phyloP scores from a whole-genome alignment of 2,888 invertebrate species.

The Ormyrus thymus region DNA sequence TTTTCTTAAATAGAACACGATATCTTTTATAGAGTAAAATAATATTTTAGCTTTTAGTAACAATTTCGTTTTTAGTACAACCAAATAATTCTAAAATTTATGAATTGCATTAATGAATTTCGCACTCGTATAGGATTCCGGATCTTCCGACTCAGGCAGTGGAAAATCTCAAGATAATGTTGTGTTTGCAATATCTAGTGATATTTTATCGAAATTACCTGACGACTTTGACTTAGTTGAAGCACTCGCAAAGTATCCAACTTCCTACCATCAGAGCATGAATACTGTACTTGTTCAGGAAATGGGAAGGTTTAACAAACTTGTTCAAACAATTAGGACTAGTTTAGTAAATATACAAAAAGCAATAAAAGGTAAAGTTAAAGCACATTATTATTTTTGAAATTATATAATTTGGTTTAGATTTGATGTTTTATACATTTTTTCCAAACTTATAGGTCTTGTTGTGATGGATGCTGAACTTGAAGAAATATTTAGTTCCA shows the following conservation, averaged over 20 bases:
- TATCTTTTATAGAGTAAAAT: no score
- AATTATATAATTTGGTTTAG: neutral
- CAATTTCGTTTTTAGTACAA: no score
- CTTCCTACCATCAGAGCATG: slow-evolving; percentile 90
- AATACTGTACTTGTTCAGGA: slow-evolving; percentile 94
- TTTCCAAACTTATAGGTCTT: slow-evolving; percentile 79
- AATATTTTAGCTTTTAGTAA: no score
- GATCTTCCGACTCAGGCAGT: slow-evolving; percentile 77
- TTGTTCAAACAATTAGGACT: slow-evolving; percentile 83
- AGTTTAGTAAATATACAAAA: slow-evolving; percentile 90
- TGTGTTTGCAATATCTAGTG: slow-evolving; percentile 86
- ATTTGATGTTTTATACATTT: neutral
- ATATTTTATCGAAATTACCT: slow-evolving; percentile 87
- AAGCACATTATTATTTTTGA: neutral
- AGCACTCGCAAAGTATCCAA: slow-evolving; percentile 83
- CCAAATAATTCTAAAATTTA: no score
- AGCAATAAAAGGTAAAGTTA: slow-evolving; percentile 86
- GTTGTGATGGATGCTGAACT: slow-evolving; percentile 90
- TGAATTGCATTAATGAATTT: neutral
- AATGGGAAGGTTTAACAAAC: slow-evolving; percentile 85
- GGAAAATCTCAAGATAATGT: slow-evolving; percentile 87
- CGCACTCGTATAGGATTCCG: slow-evolving; percentile 80
- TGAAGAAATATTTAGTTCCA: slow-evolving; percentile 90
- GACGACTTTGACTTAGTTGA: slow-evolving; percentile 81
- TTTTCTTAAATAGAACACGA: no score